Evolutionary conservation across 2,113 vertebrate genomes (phyloP).

Genomic region (Labeo rohita): DNA sequence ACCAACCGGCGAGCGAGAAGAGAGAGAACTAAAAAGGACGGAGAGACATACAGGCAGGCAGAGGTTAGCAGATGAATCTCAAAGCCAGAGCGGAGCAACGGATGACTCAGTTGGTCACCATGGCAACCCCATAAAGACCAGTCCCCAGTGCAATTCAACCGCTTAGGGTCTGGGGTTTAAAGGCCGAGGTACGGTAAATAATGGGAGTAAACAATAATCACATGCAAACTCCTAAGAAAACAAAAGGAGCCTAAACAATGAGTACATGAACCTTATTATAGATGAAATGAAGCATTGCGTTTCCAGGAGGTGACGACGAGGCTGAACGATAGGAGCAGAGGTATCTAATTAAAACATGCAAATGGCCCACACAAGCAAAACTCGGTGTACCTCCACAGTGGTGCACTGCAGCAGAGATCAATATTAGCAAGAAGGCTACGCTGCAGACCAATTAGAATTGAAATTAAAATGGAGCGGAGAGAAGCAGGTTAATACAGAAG

Average conservation of each 20-base stretch:
- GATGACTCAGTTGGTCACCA: slow-evolving; percentile 74
- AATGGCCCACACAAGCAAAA: slow-evolving; percentile 54
- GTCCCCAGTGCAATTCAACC: slow-evolving; percentile 76
- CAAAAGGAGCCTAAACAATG: slow-evolving; percentile 41
- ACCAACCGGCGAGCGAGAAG: not conserved
- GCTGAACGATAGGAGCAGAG: not conserved
- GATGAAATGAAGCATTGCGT: not conserved
- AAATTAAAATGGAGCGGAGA: slow-evolving; percentile 66
- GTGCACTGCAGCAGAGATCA: slow-evolving; percentile 51
- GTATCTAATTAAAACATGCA: slow-evolving; percentile 48
- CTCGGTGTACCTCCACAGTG: slow-evolving; percentile 23
- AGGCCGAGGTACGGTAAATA: slow-evolving; percentile 69
- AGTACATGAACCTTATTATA: slow-evolving; percentile 18
- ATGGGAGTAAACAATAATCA: slow-evolving; percentile 60
- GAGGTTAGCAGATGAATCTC: slow-evolving; percentile 52
- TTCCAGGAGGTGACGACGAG: not conserved
- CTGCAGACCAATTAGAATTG: slow-evolving; percentile 67
- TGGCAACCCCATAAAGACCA: slow-evolving; percentile 79
- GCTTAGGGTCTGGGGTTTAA: slow-evolving; percentile 71
- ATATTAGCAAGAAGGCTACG: slow-evolving; percentile 55
- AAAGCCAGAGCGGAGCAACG: slow-evolving; percentile 56
- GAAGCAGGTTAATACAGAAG: slow-evolving; percentile 28
- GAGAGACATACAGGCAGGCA: slow-evolving; percentile 47
- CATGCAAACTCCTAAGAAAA: slow-evolving; percentile 58
- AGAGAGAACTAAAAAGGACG: slow-evolving; percentile 11